These are phyloP conservation scores for Drosophila oshimai DNA, from an alignment of 1,140 invertebrate species.

Conservation along the genomic window DNA sequence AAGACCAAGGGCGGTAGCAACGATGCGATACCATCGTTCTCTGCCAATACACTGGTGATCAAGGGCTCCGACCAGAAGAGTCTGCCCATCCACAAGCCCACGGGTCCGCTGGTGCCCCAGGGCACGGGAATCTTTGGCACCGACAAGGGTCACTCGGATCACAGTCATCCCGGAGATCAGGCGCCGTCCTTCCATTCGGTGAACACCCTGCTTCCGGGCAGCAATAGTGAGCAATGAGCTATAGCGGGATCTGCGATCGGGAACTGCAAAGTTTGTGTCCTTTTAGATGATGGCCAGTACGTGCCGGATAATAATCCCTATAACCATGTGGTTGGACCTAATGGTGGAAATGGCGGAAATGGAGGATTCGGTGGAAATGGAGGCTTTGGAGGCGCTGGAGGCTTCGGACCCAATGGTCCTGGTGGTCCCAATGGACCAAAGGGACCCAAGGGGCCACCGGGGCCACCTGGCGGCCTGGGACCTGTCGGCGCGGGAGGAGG, in stretches of 20 bases:
- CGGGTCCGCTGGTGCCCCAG: conserved; percentile 29
- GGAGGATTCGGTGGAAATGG: conserved; percentile 43
- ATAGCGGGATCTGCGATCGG: background rate
- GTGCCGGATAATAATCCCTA: conserved; percentile 53
- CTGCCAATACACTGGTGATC: conserved; percentile 29
- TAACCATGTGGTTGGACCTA: conserved; percentile 59
- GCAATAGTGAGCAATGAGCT: conserved; percentile 60
- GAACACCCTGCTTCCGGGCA: conserved; percentile 58
- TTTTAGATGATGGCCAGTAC: conserved; percentile 75
- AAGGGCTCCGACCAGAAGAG: conserved; percentile 71
- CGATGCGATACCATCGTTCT: conserved; percentile 39
- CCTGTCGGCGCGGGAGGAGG: conserved; percentile 57
- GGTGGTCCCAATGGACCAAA: conserved; percentile 48
- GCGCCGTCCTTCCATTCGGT: conserved; percentile 67
- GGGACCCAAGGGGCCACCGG: conserved; percentile 63
- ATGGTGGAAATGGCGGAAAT: conserved; percentile 43
- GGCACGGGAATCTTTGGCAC: conserved; percentile 69
- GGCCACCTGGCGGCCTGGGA: conserved; percentile 56
- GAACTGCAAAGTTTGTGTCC: conserved; percentile 66
- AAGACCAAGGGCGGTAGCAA: conserved; percentile 37
- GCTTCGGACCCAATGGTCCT: conserved; percentile 45
- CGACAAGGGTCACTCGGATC: conserved; percentile 65
- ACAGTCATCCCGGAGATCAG: conserved; percentile 64
- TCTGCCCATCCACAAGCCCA: conserved; percentile 50
- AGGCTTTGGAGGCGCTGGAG: conserved; percentile 37